Evolutionary conservation across 2,888 invertebrate species (phyloP), one percentile per base, ranked within the genome.

Genomic region (Cataglyphis rosenhaueri): DNA sequence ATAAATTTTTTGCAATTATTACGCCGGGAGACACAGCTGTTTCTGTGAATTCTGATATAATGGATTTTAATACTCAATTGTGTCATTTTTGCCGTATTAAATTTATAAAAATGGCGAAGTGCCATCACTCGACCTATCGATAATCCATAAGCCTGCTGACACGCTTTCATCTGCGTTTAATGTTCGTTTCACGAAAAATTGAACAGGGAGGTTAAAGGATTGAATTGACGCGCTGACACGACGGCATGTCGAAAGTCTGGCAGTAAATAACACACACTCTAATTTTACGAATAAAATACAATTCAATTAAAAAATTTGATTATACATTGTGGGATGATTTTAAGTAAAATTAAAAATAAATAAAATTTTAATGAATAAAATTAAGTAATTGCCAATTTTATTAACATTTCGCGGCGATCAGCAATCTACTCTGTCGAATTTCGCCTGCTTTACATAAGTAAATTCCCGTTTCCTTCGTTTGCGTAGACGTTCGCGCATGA

Each of bases 401-500:
- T 3, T 15, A 3, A 38, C 15, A 18, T n/a, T 66, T 32, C 8
- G 38, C 29, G 15, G 15, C 25, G 2, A 5, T 55, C 38, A 32
- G 21, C 55, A 55, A 70, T 55, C n/a, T 32, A 38, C 3, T 52
- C 52, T n/a, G 25, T 35, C 10, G 12, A 48, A 52, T 25, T 64
- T 3, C 35, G 15, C 10, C 10, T 65, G 35, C 18, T 71, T 48
- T 78, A 59, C 29, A 70, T 73, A 73, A 71, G 32, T 32, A n/a
- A 73, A 59, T 44, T 73, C 44, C n/a, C 15, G 2, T 32, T 44
- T 73, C 4, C 32, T 57, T 57, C 44, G 32, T 59, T 70, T 41
- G 44, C 21, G 32, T 59, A 35, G 18, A 79, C 12, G 25, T 79
- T 73, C 15, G 32, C 59, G 21, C n/a, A 70, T 57, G 57, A 70